phyloP scores from a whole-genome alignment of 2,888 invertebrate genomes.

The Drosophila glabriapex region DNA sequence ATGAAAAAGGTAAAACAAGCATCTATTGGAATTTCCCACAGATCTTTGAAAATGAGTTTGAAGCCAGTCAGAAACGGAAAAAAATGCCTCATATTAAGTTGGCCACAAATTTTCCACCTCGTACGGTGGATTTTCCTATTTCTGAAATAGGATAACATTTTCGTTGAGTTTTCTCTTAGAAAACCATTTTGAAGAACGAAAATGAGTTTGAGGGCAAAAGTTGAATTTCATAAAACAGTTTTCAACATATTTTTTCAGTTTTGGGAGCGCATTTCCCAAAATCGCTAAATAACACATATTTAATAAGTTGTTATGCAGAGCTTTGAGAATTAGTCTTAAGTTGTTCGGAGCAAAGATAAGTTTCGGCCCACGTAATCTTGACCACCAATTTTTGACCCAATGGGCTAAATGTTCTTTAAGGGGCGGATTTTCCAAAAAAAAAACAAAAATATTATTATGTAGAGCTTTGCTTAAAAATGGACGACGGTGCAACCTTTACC shows the following conservation, averaged over 20 bases:
- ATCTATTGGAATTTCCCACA: background rate
- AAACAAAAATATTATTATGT: background rate
- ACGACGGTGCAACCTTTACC: slow-evolving; percentile 11
- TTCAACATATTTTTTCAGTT: background rate
- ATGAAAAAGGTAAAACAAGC: slow-evolving; percentile 1
- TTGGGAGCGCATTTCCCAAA: background rate
- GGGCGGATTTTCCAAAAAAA: background rate
- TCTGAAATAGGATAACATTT: background rate
- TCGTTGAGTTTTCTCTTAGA: background rate
- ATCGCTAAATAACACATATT: background rate
- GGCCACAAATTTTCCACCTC: background rate
- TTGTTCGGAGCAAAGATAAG: background rate
- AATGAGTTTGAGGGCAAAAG: background rate
- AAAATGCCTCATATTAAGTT: background rate
- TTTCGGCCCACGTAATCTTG: background rate
- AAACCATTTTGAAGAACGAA: background rate
- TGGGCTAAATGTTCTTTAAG: background rate
- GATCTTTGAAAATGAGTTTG: background rate
- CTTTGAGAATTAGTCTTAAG: slow-evolving; percentile 1
- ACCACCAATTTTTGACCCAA: slow-evolving; percentile 5
- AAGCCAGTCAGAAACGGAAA: background rate
- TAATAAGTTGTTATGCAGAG: background rate
- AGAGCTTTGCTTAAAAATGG: slow-evolving; percentile 6
- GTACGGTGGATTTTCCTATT: background rate
- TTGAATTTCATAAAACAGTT: background rate